Conservation (phyloP, 1,140 invertebrate genomes). For the Mamestra configurata region DNA sequence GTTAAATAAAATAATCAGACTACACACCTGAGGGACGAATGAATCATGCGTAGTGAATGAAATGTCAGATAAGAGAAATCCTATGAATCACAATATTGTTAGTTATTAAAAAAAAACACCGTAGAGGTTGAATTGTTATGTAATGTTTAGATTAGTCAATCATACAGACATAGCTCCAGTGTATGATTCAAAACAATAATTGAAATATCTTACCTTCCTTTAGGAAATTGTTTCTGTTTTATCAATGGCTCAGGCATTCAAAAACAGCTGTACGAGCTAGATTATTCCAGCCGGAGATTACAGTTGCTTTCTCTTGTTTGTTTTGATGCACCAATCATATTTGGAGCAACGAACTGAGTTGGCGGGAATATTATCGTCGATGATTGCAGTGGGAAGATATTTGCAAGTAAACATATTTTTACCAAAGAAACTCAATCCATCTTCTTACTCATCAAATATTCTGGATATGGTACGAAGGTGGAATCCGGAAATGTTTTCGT, state of each 20-base stretch:
- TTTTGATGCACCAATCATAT: slow-evolving; percentile 46
- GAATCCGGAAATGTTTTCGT: neutral
- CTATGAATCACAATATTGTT: neutral
- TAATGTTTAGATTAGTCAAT: neutral
- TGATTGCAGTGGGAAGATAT: slow-evolving; percentile 15
- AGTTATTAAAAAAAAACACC: neutral
- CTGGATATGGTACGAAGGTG: neutral
- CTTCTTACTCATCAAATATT: neutral
- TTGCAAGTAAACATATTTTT: neutral
- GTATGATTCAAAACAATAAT: too few relatives aligned
- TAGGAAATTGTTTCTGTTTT: neutral
- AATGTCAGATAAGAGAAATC: neutral
- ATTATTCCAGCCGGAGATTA: slow-evolving; percentile 18
- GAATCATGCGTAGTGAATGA: slow-evolving; percentile 10
- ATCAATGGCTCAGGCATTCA: neutral
- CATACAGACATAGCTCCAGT: neutral
- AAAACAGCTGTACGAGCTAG: slow-evolving; percentile 9
- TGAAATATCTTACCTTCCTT: neutral
- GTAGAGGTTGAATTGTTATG: neutral
- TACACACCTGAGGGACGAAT: neutral
- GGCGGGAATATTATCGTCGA: slow-evolving; percentile 24
- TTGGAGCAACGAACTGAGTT: slow-evolving; percentile 44
- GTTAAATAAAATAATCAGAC: neutral
- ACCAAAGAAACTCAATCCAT: neutral
- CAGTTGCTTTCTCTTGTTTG: slow-evolving; percentile 35